phyloP scores from a whole-genome alignment of 2,888 invertebrate species.

The Noctuana brunneofusca region DNA sequence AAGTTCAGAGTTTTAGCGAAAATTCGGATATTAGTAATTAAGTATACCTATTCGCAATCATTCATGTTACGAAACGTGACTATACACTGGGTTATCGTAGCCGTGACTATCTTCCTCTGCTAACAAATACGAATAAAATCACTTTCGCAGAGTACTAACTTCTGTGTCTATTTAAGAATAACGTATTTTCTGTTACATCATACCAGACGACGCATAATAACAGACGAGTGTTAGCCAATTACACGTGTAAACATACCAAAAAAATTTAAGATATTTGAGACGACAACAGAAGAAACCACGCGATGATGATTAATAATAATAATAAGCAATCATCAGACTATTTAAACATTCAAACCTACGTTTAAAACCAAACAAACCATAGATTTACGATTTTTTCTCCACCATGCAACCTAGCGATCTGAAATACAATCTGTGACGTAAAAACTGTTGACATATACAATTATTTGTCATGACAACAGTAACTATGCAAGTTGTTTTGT shows the following conservation, averaged over 20 bases:
- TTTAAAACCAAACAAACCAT: too few relatives aligned
- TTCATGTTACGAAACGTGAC: not conserved
- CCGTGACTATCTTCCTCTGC: not conserved
- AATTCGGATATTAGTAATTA: not conserved
- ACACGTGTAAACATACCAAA: slow-evolving; percentile 8
- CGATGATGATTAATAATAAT: not conserved
- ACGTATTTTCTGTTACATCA: not conserved
- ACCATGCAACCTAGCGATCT: too few relatives aligned
- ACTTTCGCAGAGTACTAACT: not conserved
- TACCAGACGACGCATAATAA: not conserved
- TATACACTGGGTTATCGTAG: too few relatives aligned
- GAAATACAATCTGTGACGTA: too few relatives aligned
- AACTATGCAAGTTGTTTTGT: slow-evolving; percentile 55
- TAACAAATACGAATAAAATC: not conserved
- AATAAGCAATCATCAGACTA: not conserved
- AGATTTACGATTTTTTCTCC: too few relatives aligned
- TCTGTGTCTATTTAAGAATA: not conserved
- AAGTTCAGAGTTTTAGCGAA: not conserved
- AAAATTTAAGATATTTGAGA: not conserved
- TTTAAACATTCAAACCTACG: too few relatives aligned
- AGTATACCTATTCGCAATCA: not conserved
- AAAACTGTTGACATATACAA: not conserved
- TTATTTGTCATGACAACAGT: slow-evolving; percentile 56
- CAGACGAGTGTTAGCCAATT: not conserved
- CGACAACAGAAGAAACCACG: not conserved